Percentiles rank a stretch among this genome's conserved stretches.
Conservation (phyloP, 2,888 invertebrate species). For the Slavum lentiscoides region DNA sequence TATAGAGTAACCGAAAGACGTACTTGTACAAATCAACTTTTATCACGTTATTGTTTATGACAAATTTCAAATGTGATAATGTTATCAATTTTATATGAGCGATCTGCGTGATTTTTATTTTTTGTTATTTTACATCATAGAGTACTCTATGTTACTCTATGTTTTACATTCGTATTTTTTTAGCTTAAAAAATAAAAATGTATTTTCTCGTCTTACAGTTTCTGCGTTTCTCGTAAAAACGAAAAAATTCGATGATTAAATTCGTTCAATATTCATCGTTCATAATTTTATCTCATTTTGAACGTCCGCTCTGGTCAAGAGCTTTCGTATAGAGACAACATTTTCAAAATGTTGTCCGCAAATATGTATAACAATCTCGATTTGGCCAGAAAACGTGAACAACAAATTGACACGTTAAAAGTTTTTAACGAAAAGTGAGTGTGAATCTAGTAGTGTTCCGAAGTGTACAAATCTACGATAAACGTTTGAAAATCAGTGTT, state of each 20-base stretch:
- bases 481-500: slow-evolving; percentile 63
- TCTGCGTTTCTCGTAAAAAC: too few species aligned
- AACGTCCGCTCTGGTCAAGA: neutral
- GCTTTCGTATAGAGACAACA: neutral
- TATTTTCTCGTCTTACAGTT: too few species aligned
- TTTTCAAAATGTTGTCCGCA: slow-evolving; percentile 27
- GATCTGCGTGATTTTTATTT: neutral
- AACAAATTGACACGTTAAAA: slow-evolving; percentile 80
- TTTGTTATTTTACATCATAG: neutral
- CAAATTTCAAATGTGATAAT: slow-evolving; percentile 12
- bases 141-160: too few species aligned
- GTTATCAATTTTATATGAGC: slow-evolving; percentile 6
- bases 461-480: neutral
- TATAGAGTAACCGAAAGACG: neutral
- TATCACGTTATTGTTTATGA: neutral
- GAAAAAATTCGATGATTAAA: too few species aligned
- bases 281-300: neutral
- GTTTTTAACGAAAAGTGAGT: slow-evolving; percentile 79
- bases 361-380: slow-evolving; percentile 24
- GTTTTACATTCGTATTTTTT: neutral
- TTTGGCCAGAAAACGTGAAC: slow-evolving; percentile 55
- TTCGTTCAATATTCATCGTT: neutral
- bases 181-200: too few species aligned
- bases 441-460: too few species aligned
- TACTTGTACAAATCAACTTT: neutral